Evolutionary conservation across 1,140 invertebrate species (phyloP).

Genomic region (Aphaenogaster floridana): DNA sequence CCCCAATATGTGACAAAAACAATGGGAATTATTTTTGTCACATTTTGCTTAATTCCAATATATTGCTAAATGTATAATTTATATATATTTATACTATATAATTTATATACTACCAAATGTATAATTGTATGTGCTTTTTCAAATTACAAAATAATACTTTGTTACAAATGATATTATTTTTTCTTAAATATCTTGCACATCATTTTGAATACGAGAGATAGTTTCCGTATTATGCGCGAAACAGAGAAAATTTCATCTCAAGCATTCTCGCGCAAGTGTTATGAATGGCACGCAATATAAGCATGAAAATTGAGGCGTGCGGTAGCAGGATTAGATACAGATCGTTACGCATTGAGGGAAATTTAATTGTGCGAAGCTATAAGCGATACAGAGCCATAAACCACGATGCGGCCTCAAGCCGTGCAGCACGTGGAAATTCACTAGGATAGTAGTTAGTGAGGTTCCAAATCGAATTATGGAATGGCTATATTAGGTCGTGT

Average conservation of each 20-base stretch:
- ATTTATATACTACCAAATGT: no score
- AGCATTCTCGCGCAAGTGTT: background rate
- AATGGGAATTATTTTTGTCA: background rate
- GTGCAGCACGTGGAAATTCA: background rate
- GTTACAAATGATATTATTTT: background rate
- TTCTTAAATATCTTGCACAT: background rate
- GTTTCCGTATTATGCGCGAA: background rate
- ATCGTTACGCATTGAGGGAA: slow-evolving; percentile 19
- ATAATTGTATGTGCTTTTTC: background rate
- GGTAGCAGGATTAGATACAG: background rate
- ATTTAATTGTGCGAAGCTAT: slow-evolving; percentile 28
- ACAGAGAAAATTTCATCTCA: background rate
- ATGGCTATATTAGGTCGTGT: background rate
- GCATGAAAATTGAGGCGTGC: background rate
- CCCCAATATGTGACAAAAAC: background rate
- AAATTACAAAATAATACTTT: background rate
- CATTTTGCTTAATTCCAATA: background rate
- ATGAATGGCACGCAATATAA: background rate
- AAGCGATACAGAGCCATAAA: background rate
- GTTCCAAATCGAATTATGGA: slow-evolving; percentile 6
- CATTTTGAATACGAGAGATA: background rate
- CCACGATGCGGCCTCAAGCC: background rate
- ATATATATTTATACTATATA: no score
- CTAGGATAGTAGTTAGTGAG: background rate
- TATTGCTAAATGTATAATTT: background rate